Percentiles rank a stretch among this genome's conserved stretches.
Conservation (phyloP, 2,888 invertebrate genomes). For the Diploptera punctata region DNA sequence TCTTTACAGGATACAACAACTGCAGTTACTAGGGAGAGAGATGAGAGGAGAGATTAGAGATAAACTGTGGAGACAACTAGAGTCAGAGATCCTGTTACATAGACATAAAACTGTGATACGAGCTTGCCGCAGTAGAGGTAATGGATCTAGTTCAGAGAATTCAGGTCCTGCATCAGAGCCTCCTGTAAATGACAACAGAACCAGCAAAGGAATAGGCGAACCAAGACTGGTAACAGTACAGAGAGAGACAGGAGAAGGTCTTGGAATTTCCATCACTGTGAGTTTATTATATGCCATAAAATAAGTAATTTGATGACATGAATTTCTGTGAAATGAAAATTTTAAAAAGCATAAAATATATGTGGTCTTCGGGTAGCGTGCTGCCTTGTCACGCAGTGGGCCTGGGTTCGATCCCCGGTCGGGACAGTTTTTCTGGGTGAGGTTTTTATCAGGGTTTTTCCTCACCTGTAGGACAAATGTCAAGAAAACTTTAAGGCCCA, state of each 20-base stretch:
- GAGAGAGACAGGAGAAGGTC: constrained; percentile 77
- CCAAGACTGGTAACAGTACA: constrained; percentile 70
- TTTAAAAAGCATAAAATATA: too few relatives aligned
- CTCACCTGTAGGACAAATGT: too few relatives aligned
- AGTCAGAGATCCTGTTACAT: constrained; percentile 86
- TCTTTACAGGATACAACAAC: constrained; percentile 80
- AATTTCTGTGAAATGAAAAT: too few relatives aligned
- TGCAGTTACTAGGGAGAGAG: constrained; percentile 80
- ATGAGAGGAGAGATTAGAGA: constrained; percentile 82
- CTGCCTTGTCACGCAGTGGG: too few relatives aligned
- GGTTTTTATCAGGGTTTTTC: too few relatives aligned
- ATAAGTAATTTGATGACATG: too few relatives aligned
- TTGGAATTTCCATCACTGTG: constrained; percentile 86
- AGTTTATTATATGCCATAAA: too few relatives aligned
- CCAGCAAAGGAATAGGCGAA: constrained; percentile 56
- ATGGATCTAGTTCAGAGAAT: not conserved
- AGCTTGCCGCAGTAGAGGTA: constrained; percentile 56
- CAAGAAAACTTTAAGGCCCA: too few relatives aligned
- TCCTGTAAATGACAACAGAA: constrained; percentile 21
- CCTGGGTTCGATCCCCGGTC: too few relatives aligned
- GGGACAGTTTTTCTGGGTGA: too few relatives aligned
- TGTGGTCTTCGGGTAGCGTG: too few relatives aligned
- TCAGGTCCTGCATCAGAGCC: constrained; percentile 51
- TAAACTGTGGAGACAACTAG: constrained; percentile 80
- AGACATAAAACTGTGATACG: constrained; percentile 79